Base-by-base conservation (phyloP, 1,140 invertebrate species). In the Apocrypta bakeri region DNA sequence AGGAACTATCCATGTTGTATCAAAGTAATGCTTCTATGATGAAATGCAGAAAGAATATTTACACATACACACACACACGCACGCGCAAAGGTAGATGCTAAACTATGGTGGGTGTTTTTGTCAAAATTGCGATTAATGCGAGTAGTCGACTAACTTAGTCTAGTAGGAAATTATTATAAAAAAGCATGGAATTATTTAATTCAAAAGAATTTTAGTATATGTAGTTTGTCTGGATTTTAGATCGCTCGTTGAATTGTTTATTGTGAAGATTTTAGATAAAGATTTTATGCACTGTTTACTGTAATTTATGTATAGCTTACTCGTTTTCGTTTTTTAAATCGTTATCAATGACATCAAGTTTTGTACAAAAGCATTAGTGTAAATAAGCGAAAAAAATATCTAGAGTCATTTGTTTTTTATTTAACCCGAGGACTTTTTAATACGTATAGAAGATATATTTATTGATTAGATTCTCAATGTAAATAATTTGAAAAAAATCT, bases 201-300 rank as follows among this genome's bases (percentile, higher is more conserved):
- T 11, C 7, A 42, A 27, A 56, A 14, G 21, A 61, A 1, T 31
- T 76, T 33, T 11, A 31, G 27, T 63, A 76, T 8, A 31, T 61
- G 56, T 76, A 74, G 14, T 21, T 72, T n/a, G 21, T 72, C 21
- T 72, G 33, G 69, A 42, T n/a, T 72, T 42, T 72, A 72, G 21
- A 72, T 33, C 31, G 29, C 29, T 69, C 25, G 68, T 72, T 33
- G 61, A 76, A 63, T 61, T 63, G 48, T 63, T 76, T 76, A 76
- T 76, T 33, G 56, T 64, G 42, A 63, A 17, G 63, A 33, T 33
- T 61, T 63, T 76, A 48, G 73, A 76, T 56, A 11, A 63, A 33
- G 27, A 63, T 63, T 76, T 63, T 76, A 76, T 76, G 73, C 73
- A 76, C 73, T 75, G 73, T 75, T 75, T 75, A n/a, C 48, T 14